Percentiles rank a stretch among this genome's conserved stretches.
Conservation (phyloP, 2,888 invertebrate species). For the Thalpophila matura region DNA sequence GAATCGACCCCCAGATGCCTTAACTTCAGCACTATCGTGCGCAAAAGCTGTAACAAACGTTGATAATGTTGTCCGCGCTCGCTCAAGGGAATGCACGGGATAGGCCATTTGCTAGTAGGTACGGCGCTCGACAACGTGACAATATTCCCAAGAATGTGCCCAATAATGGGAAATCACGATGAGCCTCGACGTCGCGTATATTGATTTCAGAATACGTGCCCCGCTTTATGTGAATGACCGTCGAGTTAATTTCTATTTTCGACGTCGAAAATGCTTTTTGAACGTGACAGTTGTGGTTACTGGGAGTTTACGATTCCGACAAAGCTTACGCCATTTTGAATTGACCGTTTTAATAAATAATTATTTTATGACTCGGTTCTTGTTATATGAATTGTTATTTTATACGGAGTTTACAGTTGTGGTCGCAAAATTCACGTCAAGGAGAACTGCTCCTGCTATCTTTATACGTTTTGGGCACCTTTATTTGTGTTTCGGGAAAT, state of each 20-base stretch:
- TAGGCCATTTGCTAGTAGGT: constrained; percentile 68
- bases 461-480: constrained; percentile 23
- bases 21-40: constrained; percentile 62
- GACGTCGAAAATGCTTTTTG: constrained; percentile 62
- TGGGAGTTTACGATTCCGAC: constrained; percentile 54
- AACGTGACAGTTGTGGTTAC: constrained; percentile 69
- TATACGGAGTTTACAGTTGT: constrained; percentile 2
- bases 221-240: constrained; percentile 66
- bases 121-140: constrained; percentile 69
- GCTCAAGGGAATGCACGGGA: constrained; percentile 67
- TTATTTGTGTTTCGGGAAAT: constrained; percentile 37
- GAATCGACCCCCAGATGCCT: constrained; percentile 63
- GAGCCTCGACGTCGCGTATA: constrained; percentile 66
- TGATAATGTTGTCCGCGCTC: constrained; percentile 71
- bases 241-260: constrained; percentile 74
- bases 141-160: constrained; percentile 72
- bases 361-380: constrained; percentile 28
- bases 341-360: constrained; percentile 53
- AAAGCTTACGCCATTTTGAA: constrained; percentile 39
- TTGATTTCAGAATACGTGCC: constrained; percentile 73
- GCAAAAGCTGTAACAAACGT: constrained; percentile 69
- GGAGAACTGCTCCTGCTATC: constrained; percentile 20
- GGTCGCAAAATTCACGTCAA: constrained; percentile 9
- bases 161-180: constrained; percentile 64
- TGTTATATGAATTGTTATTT: constrained; percentile 39